These are phyloP conservation scores for Paradoxurus hermaphroditus DNA, from an alignment of 2,113 vertebrate genomes.

Conservation along the genomic window DNA sequence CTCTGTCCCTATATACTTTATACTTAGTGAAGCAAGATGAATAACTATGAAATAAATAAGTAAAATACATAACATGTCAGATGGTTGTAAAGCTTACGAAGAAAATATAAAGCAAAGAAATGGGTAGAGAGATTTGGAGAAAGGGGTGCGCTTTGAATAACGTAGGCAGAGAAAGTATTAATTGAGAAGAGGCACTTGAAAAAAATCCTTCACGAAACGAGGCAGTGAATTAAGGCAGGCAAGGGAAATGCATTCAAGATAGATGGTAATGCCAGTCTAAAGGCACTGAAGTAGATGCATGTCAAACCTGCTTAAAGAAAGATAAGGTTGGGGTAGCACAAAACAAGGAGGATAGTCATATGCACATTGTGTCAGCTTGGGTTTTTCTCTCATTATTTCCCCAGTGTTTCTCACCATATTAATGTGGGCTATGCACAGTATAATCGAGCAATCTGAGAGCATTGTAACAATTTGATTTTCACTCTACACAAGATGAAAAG, in stretches of 20 bases:
- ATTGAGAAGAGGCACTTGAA: neutral
- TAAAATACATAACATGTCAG: neutral
- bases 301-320: neutral
- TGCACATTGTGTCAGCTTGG: neutral
- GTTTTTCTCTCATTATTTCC: neutral
- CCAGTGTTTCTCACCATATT: neutral
- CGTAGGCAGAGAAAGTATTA: neutral
- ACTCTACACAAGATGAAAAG: neutral
- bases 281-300: neutral
- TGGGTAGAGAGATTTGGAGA: neutral
- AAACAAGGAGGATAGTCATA: neutral
- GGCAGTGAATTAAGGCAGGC: neutral
- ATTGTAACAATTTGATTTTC: neutral
- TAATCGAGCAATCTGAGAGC: neutral
- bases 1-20: neutral
- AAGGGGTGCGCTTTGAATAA: neutral
- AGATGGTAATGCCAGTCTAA: neutral
- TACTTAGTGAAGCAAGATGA: neutral
- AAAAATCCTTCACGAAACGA: neutral
- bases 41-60: neutral
- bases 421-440: neutral
- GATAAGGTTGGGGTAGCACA: neutral
- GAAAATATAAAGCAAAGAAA: neutral
- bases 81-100: neutral
- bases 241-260: neutral